Base-by-base conservation (phyloP, 2,888 invertebrate genomes). In the Acrocera orbiculus region DNA sequence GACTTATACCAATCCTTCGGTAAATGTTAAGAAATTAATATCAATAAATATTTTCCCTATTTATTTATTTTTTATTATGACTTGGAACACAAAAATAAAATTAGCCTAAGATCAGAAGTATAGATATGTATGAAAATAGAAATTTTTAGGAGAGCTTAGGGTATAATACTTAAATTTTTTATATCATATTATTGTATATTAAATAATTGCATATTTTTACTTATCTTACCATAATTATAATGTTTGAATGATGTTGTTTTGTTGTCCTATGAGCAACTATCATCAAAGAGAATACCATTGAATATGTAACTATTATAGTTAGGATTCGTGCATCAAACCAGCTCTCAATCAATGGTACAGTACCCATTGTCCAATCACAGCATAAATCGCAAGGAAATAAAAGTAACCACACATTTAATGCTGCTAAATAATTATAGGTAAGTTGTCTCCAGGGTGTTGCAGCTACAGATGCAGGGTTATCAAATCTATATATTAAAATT, bases 281-380 rank as follows among this genome's bases (percentile, higher is more conserved):
- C 11, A 69, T 56, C 7, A 75, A 61, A 4, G 72, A 66, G 13
- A 69, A 63, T 22, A 73, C 53, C 17, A 81, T 60, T 20, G 66
- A 54, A 46, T 78, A 80, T 25, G 81, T 69, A 1, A 66, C 62
- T 16, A 86, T 30, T 0, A 90, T 92, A 11, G 76, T 73, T 29
- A 89, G 43, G 62, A 92, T 92, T 26, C 93, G 69, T 1, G 69
- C 60, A 60, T 95, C 95, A 5, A 68, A 51, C 54, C 87, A 69
- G 23, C 79, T 74, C 45, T 76, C 73, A 29, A 95, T 66, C 35
- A 95, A 61, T 0, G 90, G 83, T 36, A 95, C 51, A 16, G 58
- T 58, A 14, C 58, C 93, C 95, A 95, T 95, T 28, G 93, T 95
- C 93, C 93, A 95, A 64, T 95, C 95, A 61, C 93, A 93, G 63